These are phyloP conservation scores for Ectobius pallidus DNA, from an alignment of 2,888 invertebrate genomes.

Conservation along the genomic window DNA sequence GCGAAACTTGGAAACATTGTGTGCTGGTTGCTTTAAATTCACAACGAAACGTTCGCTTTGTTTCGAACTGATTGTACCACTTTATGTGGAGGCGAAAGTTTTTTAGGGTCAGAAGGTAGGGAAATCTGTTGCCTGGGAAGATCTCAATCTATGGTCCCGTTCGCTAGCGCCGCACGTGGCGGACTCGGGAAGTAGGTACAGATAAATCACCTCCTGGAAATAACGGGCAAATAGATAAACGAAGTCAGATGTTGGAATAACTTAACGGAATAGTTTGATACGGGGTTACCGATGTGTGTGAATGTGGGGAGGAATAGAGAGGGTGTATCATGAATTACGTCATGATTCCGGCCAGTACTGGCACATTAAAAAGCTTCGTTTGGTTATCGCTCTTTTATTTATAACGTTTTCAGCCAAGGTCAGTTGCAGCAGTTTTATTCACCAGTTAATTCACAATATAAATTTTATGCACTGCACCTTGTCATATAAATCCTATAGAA, in stretches of 20 bases:
- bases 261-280: neutral
- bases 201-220: constrained; percentile 17
- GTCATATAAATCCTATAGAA: too few species aligned
- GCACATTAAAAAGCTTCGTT: too few species aligned
- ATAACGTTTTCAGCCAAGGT: too few species aligned
- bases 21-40: neutral
- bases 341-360: too few species aligned
- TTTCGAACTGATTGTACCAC: neutral
- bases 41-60: neutral
- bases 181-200: constrained; percentile 11
- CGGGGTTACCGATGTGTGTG: neutral
- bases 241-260: constrained; percentile 6
- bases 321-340: too few species aligned
- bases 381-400: too few species aligned
- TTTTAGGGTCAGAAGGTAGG: neutral
- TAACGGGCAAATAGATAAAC: constrained; percentile 20
- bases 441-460: too few species aligned
- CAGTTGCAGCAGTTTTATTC: too few species aligned
- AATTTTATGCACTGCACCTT: too few species aligned
- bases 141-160: constrained; percentile 20
- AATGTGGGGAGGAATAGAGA: neutral
- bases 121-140: constrained; percentile 19
- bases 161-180: constrained; percentile 32
- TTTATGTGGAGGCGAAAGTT: neutral
- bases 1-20: too few species aligned